phyloP scores from a whole-genome alignment of 2,797 vertebrate genomes.

The Crossoptilon crossoptilon region DNA sequence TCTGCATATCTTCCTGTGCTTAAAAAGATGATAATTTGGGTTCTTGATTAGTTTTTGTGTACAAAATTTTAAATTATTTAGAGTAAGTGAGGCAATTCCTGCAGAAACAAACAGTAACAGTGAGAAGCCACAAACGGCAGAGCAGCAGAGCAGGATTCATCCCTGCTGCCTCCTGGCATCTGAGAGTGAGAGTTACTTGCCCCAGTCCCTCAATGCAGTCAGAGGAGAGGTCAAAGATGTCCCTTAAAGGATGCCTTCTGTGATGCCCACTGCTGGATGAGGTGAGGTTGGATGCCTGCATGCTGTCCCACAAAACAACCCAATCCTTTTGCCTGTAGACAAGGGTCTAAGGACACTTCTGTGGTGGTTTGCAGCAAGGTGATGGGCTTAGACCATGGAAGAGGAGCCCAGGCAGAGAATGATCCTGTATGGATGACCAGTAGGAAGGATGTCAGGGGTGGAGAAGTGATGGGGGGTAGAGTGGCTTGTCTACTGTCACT shows the following conservation, averaged over 20 bases:
- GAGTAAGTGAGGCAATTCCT: conserved; percentile 56
- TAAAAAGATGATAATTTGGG: conserved; percentile 48
- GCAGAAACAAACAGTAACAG: conserved; percentile 41
- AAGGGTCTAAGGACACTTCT: neutral
- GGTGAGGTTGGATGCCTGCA: neutral
- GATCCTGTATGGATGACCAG: neutral
- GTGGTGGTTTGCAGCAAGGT: neutral
- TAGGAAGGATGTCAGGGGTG: neutral
- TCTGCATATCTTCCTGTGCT: conserved; percentile 34
- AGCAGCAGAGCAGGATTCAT: neutral
- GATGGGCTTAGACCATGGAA: neutral
- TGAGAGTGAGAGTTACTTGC: neutral
- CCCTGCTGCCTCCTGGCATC: neutral
- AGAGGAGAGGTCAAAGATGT: neutral
- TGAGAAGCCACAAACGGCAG: neutral
- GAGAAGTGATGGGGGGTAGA: neutral
- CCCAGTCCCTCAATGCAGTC: neutral
- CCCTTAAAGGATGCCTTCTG: neutral
- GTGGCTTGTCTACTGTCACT: neutral
- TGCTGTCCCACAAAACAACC: neutral
- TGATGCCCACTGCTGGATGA: fast-evolving
- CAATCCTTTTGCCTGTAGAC: neutral
- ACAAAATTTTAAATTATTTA: conserved; percentile 64
- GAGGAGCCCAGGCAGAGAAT: neutral
- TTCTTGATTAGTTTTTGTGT: conserved; percentile 72